Percentiles rank a stretch among this genome's conserved stretches.
These are phyloP conservation scores for Pelecanus crispus DNA, from an alignment of 2,113 vertebrate genomes.

Conservation along the genomic window DNA sequence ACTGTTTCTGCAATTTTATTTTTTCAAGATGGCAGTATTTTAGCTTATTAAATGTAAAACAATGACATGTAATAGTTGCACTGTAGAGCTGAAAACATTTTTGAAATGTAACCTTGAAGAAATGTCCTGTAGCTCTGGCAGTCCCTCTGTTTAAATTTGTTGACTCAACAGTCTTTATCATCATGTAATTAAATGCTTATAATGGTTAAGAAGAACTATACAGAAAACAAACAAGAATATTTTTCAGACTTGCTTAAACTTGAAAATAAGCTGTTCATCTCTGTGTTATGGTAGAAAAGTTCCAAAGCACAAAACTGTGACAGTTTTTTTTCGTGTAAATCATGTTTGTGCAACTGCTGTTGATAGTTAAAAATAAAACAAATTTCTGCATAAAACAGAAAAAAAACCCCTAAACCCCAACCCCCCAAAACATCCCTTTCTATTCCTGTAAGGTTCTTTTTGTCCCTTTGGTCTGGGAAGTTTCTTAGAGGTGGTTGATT, in stretches of 20 bases:
- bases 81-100: neutral
- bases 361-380: neutral
- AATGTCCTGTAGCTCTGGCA: neutral
- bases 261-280: neutral
- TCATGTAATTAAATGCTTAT: neutral
- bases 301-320: neutral
- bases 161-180: neutral
- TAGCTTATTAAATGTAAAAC: neutral
- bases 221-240: neutral
- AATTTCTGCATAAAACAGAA: neutral
- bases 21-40: neutral
- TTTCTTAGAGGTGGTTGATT: neutral
- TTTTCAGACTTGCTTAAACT: neutral
- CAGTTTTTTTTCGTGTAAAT: neutral
- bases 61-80: neutral
- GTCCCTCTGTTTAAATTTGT: neutral
- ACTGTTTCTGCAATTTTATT: neutral
- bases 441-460: neutral
- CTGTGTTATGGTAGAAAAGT: neutral
- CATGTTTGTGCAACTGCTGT: neutral
- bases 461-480: neutral
- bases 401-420: accelerated
- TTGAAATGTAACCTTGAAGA: neutral
- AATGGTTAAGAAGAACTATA: neutral
- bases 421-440: neutral